Percentiles rank a stretch among this genome's conserved stretches.
These are phyloP conservation scores for Phallusia fumigata DNA, from an alignment of 23 tunicate genomes.

Conservation along the genomic window DNA sequence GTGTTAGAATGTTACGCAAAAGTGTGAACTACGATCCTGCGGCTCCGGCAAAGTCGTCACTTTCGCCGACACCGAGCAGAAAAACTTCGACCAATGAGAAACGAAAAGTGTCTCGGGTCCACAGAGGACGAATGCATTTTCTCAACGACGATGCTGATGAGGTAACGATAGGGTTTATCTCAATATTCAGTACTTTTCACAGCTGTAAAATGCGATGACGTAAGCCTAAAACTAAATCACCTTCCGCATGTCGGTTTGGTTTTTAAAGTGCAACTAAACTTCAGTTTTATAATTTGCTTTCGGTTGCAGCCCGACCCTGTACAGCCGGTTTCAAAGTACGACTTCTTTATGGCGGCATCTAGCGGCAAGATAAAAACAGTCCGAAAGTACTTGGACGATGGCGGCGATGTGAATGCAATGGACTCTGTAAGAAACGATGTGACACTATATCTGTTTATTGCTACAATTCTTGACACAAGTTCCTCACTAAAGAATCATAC, in stretches of 20 bases:
- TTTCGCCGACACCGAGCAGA: slow-evolving; percentile 13
- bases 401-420: slow-evolving; percentile 39
- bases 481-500: too few species aligned
- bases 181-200: too few species aligned
- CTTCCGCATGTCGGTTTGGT: too few species aligned
- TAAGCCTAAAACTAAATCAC: too few species aligned
- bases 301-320: slow-evolving; percentile 34
- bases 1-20: not conserved
- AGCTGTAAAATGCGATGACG: too few species aligned
- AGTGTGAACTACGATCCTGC: not conserved
- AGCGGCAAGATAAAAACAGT: slow-evolving; percentile 47
- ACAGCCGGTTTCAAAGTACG: slow-evolving; percentile 22
- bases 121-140: slow-evolving; percentile 58
- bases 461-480: too few species aligned
- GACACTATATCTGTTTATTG: too few species aligned
- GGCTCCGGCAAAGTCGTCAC: not conserved
- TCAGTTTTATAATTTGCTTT: too few species aligned
- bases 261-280: too few species aligned
- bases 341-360: slow-evolving; percentile 50
- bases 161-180: not conserved
- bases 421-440: slow-evolving; percentile 29
- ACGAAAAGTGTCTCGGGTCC: slow-evolving; percentile 69
- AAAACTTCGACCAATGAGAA: slow-evolving; percentile 57
- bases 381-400: slow-evolving; percentile 39
- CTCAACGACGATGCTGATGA: slow-evolving; percentile 9